phyloP scores from a whole-genome alignment of 1,140 invertebrate species.

The Penaeus indicus region DNA sequence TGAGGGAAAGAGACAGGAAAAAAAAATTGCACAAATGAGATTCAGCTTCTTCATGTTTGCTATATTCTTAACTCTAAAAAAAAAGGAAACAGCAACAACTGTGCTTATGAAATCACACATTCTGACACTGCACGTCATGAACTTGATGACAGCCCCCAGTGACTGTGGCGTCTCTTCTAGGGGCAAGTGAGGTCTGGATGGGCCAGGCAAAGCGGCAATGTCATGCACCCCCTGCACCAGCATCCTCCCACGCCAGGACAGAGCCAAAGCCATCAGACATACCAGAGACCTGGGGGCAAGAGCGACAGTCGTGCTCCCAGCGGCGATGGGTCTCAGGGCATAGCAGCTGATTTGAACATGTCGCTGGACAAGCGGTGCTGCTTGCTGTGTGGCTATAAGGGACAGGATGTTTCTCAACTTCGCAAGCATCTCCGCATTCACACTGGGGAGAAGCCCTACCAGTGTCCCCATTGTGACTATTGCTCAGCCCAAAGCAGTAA shows the following conservation, averaged over 20 bases:
- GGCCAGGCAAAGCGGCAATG: constrained; percentile 11
- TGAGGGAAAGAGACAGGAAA: no score
- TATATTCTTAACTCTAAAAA: not conserved
- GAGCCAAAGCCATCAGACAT: not conserved
- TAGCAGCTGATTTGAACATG: not conserved
- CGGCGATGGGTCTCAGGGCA: not conserved
- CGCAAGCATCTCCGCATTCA: constrained; percentile 52
- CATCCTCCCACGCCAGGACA: not conserved
- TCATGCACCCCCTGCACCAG: constrained; percentile 20
- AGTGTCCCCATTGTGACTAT: constrained; percentile 46
- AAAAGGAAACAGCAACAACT: no score
- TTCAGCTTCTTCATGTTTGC: not conserved
- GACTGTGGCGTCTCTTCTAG: constrained; percentile 51
- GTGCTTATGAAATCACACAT: not conserved
- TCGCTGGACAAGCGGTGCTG: constrained; percentile 36
- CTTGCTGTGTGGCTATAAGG: constrained; percentile 47
- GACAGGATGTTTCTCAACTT: constrained; percentile 49
- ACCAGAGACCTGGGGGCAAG: not conserved
- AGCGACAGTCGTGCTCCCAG: not conserved
- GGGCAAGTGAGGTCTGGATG: constrained; percentile 37
- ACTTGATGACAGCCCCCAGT: constrained; percentile 17
- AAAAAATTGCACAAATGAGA: no score
- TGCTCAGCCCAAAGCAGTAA: constrained; percentile 56
- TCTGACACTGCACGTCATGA: not conserved
- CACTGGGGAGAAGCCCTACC: constrained; percentile 53